Base-by-base conservation (phyloP, 2,113 vertebrate species). In the Apteryx owenii region DNA sequence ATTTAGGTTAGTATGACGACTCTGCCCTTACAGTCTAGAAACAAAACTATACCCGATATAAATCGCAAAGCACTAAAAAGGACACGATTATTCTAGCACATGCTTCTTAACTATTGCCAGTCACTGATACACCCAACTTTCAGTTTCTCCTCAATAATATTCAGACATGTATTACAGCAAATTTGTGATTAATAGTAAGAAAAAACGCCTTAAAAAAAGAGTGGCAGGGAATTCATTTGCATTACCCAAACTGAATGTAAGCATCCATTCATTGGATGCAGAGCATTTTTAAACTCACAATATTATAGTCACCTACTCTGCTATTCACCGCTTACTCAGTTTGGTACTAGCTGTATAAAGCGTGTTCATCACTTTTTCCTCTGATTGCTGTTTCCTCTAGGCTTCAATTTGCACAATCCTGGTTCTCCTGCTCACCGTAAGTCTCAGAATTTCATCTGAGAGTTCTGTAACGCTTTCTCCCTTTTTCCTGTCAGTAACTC, bases 301-400 rank as follows among this genome's bases (percentile, higher is more conserved):
- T 17, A 68, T 12, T 36, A 40, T 2, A 9, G n/a, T 22, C 19
- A 64, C 2, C 38, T 51, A 60, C 42, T 38, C 33, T 19, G 25
- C 36, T 10, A 54, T 0, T 2, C 25, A 7, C 9, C 38, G 38
- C 42, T 53, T 33, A 29, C 31, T 73, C 28, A 0, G 29, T 38
- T 12, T 2, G n/a, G n/a, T 31, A 14, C 38, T 60, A 40, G 31
- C 48, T 81, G 9, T 36, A 84, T 22, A 75, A 65, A 60, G 29
- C 20, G 56, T 0, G 1, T 65, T 68, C 31, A 65, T 7, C 29
- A 7, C 29, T 72, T 36, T 25, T 42, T 36, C 10, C 31, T 50
- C 58, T 4, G 1, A 20, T 1, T 1, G 2, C 26, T 50, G 20
- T 0, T 83, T n/a, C 38, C 76, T 61, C 25, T 2, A 86, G 83